A percentile compares a stretch with the other conserved stretches of the same genome.
phyloP scores from a whole-genome alignment of 2,888 invertebrate genomes.

The Lasioglossum leucozonium region DNA sequence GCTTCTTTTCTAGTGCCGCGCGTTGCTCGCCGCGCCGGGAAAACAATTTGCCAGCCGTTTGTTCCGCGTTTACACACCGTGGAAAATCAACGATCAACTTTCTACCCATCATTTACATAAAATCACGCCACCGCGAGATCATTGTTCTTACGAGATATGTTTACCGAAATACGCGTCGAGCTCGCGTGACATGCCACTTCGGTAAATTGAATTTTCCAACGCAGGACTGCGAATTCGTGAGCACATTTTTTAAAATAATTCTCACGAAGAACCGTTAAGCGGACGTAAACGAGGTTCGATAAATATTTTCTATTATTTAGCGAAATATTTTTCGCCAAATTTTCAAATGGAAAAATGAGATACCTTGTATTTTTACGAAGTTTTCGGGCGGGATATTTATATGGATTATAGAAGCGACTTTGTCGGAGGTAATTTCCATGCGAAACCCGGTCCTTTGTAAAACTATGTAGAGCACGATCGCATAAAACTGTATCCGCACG shows the following conservation, averaged over 20 bases:
- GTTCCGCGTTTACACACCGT: constrained; percentile 8
- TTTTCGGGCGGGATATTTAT: not conserved
- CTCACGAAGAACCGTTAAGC: not conserved
- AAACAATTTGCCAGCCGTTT: constrained; percentile 24
- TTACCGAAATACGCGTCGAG: no score
- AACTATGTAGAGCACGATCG: not conserved
- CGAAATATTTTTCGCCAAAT: no score
- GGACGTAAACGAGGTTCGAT: no score
- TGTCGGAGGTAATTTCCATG: not conserved
- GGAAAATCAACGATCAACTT: constrained; percentile 17
- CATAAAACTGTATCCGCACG: not conserved
- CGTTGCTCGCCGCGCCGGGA: not conserved
- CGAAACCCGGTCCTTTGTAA: not conserved
- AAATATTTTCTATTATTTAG: no score
- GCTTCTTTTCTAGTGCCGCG: constrained; percentile 11
- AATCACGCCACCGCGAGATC: not conserved
- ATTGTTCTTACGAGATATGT: no score
- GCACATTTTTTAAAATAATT: not conserved
- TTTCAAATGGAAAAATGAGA: not conserved
- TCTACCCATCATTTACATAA: not conserved
- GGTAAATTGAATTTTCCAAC: not conserved
- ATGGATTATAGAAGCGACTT: not conserved
- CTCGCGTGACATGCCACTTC: no score
- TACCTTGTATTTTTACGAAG: not conserved
- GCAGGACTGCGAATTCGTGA: not conserved